These are phyloP conservation scores for Edolisoma coerulescens DNA, from an alignment of 2,113 vertebrate species.

Conservation along the genomic window DNA sequence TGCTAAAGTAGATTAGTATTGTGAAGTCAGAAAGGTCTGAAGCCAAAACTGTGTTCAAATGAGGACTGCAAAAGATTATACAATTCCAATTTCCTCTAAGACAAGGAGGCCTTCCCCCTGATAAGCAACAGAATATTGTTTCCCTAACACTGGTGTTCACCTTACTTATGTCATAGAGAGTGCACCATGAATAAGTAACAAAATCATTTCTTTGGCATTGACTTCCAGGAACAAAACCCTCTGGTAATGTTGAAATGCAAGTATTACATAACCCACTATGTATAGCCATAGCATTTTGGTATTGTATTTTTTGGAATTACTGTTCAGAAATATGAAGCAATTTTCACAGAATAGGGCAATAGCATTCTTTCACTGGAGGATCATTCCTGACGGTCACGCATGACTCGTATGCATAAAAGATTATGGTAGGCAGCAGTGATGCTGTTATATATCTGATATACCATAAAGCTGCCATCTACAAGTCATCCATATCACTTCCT, in stretches of 20 bases:
- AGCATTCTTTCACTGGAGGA: background rate
- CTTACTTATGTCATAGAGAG: background rate
- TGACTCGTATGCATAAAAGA: background rate
- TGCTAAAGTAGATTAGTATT: background rate
- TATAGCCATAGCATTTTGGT: background rate
- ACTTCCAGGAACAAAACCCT: background rate
- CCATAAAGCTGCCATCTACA: background rate
- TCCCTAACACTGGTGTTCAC: background rate
- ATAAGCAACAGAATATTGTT: background rate
- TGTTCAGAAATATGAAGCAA: background rate
- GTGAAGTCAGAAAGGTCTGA: background rate
- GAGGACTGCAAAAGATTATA: background rate
- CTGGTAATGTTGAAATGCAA: background rate
- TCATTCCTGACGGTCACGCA: background rate
- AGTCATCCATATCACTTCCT: background rate
- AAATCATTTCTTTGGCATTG: background rate
- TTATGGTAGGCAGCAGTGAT: background rate
- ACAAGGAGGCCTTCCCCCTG: background rate
- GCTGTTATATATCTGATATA: background rate
- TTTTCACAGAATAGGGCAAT: background rate
- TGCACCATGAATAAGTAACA: background rate
- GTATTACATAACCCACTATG: background rate
- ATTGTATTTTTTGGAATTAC: background rate
- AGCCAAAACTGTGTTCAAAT: background rate
- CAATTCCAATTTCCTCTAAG: background rate